Evolutionary conservation across 2,113 vertebrate species (phyloP), one percentile per base, ranked within the genome.

Genomic region (Tauraco erythrolophus): DNA sequence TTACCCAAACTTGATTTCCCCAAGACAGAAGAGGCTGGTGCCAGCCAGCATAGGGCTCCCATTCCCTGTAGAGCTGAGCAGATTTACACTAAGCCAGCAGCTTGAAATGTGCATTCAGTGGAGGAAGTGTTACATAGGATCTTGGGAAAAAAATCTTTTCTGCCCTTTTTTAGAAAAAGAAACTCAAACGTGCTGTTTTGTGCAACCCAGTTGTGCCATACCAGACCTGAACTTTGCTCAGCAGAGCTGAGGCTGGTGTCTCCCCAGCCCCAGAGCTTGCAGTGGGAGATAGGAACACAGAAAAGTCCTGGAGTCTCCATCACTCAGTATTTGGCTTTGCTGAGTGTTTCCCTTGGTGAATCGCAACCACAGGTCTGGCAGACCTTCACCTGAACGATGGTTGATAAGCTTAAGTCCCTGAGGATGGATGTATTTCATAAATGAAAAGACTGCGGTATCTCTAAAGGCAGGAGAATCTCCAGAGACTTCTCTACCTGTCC

Each of bases 61-160:
- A 0, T 65, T 93, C 71, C 23, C 33, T 2, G 1, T 75, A 46
- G 43, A 84, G 35, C 39, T 81, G 37, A 39, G 25, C 12, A 77
- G 46, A 51, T 57, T 69, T 4, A 2, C 19, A 27, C 18, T 33
- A 51, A 92, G 37, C 37, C 33, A 86, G 79, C 46, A 81, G 43
- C 64, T n/a, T 83, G 30, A 92, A 88, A 84, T 60, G 24, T 68
- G 51, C 60, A 65, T 93, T 90, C 33, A 33, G 30, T 19, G 75
- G 51, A 89, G 79, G 41, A 88, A 66, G 23, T 12, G 30, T 95
- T 89, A 70, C 6, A 21, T 11, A 58, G 70, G 61, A 58, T 90
- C 39, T 77, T 88, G 62, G 41, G 85, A 80, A 28, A 80, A 68
- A 85, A 91, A 39, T 11, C 48, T 91, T 82, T 93, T 92, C 57